Evolutionary conservation across 2,797 vertebrate genomes (phyloP).

Genomic region (Hippocampus kuda): DNA sequence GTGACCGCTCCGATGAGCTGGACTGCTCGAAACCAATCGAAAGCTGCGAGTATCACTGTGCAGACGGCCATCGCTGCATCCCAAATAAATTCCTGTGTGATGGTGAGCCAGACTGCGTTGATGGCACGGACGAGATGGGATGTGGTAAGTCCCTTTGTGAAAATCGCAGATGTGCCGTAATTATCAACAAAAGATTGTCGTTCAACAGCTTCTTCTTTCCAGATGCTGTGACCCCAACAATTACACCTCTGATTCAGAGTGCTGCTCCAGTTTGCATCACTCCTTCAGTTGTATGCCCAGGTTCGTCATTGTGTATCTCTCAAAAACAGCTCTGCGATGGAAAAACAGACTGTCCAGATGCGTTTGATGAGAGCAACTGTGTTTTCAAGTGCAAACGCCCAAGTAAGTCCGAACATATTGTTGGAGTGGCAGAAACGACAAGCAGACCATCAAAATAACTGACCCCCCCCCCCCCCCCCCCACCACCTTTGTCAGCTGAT

Average conservation of each 20-base stretch:
- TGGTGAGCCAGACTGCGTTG: conserved; percentile 72
- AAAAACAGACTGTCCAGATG: conserved; percentile 66
- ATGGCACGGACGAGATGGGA: conserved; percentile 69
- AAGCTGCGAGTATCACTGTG: conserved; percentile 71
- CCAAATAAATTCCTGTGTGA: conserved; percentile 78
- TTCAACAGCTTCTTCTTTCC: conserved; percentile 1
- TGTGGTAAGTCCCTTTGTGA: conserved; percentile 61
- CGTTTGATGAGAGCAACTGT: conserved; percentile 69
- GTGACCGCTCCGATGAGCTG: conserved; percentile 74
- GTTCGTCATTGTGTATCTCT: conserved; percentile 63
- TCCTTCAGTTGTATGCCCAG: conserved; percentile 62
- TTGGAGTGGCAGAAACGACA: background rate
- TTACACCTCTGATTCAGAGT: background rate
- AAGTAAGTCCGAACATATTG: conserved; percentile 37
- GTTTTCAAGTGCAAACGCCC: conserved; percentile 37
- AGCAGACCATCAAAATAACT: background rate
- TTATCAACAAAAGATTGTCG: background rate
- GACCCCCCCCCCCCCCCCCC: background rate
- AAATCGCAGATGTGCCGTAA: background rate
- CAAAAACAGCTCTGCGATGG: conserved; percentile 70
- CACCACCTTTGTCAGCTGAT: conserved; percentile 46
- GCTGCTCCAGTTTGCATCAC: conserved; percentile 37
- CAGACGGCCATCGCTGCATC: conserved; percentile 65
- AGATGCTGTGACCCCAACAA: conserved; percentile 16
- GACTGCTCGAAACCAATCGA: conserved; percentile 59